Conservation (phyloP, 2,797 vertebrate genomes). For the Garrulus glandarius region DNA sequence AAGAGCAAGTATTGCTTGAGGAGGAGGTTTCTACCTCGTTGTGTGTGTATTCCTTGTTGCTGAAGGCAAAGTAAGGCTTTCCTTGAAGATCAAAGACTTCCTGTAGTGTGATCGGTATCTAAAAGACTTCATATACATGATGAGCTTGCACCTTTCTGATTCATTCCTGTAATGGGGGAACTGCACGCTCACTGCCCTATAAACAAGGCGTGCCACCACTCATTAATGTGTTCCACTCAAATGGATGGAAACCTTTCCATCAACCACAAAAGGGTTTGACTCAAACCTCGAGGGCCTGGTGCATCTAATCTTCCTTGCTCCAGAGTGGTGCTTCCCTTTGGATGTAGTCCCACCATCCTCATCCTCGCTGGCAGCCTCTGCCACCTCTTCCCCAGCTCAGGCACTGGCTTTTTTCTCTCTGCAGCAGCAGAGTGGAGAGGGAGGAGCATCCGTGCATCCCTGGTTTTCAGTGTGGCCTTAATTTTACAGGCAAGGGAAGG, state of each 20-base stretch:
- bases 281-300: neutral
- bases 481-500: neutral
- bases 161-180: neutral
- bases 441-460: neutral
- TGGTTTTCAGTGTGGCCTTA: neutral
- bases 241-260: neutral
- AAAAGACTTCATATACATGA: neutral
- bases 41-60: neutral
- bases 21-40: neutral
- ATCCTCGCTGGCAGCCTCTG: neutral
- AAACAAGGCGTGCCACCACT: neutral
- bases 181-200: neutral
- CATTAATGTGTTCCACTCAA: neutral
- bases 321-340: neutral
- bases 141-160: conserved; percentile 6
- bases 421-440: neutral
- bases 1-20: neutral
- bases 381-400: neutral
- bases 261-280: neutral
- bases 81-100: conserved; percentile 22
- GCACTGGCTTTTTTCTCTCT: neutral
- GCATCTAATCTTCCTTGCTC: neutral
- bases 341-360: neutral
- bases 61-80: neutral
- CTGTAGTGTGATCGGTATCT: neutral